Evolutionary conservation across 2,888 invertebrate species (phyloP).

Genomic region (Trisateles emortualis): DNA sequence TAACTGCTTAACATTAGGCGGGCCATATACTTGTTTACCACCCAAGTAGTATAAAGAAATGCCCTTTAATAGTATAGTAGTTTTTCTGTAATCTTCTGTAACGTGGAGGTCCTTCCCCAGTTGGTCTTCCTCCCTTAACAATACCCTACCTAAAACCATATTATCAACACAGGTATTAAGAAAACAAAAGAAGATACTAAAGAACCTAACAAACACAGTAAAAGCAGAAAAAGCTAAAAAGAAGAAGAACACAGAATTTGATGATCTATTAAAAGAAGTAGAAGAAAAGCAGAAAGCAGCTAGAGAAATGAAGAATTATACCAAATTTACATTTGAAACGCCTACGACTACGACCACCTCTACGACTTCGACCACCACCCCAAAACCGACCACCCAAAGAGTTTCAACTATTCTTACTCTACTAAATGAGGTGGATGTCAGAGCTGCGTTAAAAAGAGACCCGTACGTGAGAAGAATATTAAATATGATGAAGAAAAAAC

Average conservation of each 20-base stretch:
- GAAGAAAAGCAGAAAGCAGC: conserved; percentile 5
- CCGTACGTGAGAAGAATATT: conserved; percentile 66
- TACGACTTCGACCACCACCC: background rate
- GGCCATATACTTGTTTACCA: too few species aligned
- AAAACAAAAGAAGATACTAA: conserved; percentile 45
- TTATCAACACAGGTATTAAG: conserved; percentile 34
- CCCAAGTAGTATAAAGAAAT: too few species aligned
- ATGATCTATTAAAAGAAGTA: conserved; percentile 26
- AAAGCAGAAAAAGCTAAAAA: conserved; percentile 9
- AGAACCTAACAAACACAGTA: conserved; percentile 32
- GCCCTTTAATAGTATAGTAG: too few species aligned
- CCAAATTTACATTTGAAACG: conserved; percentile 9
- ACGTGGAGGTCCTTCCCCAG: too few species aligned
- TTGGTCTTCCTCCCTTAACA: too few species aligned
- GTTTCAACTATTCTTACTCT: conserved; percentile 49
- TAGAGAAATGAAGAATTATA: background rate
- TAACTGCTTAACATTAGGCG: too few species aligned
- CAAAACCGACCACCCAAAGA: conserved; percentile 16
- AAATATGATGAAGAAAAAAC: conserved; percentile 59
- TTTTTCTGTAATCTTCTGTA: too few species aligned
- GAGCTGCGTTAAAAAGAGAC: conserved; percentile 57
- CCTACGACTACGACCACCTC: background rate
- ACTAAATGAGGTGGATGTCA: conserved; percentile 63
- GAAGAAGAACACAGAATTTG: conserved; percentile 38
- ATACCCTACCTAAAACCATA: too few species aligned